A percentile compares a stretch with the other conserved stretches of the same genome.
Evolutionary conservation across 2,888 invertebrate species (phyloP).

Genomic region (Harpagoxenus sublaevis): DNA sequence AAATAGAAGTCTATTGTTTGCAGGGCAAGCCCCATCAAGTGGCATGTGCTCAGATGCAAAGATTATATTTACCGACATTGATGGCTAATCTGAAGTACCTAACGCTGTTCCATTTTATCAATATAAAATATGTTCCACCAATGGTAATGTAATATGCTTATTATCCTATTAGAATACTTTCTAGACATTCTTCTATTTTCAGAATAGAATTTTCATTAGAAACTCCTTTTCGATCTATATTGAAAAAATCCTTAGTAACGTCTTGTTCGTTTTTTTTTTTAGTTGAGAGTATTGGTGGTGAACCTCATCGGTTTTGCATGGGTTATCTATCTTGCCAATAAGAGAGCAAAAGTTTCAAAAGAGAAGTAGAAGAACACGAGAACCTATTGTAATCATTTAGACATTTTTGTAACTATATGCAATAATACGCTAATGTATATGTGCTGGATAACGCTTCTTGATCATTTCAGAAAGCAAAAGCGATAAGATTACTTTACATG

Average conservation of each 20-base stretch:
- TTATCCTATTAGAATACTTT: not conserved
- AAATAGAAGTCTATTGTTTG: conserved; percentile 33
- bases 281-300: conserved; percentile 92
- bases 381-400: conserved; percentile 21
- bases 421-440: not conserved
- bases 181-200: conserved; percentile 4
- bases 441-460: not conserved
- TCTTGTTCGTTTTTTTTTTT: conserved; percentile 59
- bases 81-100: conserved; percentile 93
- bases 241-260: conserved; percentile 1
- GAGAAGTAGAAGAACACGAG: conserved; percentile 20
- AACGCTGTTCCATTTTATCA: conserved; percentile 91
- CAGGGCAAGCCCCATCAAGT: conserved; percentile 90
- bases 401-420: conserved; percentile 42
- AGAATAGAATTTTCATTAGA: not conserved
- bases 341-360: conserved; percentile 88
- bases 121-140: conserved; percentile 92
- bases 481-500: not conserved
- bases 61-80: conserved; percentile 90
- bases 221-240: not conserved
- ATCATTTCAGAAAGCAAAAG: not conserved
- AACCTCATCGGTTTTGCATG: conserved; percentile 93
- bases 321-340: conserved; percentile 92
- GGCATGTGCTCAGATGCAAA: conserved; percentile 89
- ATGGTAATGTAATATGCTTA: conserved; percentile 86